Evolutionary conservation across 2,113 vertebrate species (phyloP).

Genomic region (Cephalopterus ornatus): DNA sequence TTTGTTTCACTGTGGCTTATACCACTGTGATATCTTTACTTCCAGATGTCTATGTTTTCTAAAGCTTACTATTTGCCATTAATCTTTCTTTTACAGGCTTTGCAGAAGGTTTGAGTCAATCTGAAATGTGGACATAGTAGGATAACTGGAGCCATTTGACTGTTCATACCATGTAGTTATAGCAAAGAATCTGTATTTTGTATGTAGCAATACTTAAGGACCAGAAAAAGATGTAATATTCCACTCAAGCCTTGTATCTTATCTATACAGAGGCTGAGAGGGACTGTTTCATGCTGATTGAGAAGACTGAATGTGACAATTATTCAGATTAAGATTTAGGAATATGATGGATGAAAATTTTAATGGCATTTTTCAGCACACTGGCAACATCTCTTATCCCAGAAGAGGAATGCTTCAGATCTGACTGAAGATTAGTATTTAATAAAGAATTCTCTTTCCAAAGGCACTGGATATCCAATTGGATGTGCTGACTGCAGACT

Average conservation of each 20-base stretch:
- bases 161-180: not conserved
- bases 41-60: constrained; percentile 58
- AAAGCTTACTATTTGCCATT: constrained; percentile 41
- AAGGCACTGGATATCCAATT: not conserved
- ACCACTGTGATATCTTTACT: constrained; percentile 42
- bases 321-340: constrained; percentile 9
- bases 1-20: constrained; percentile 50
- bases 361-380: not conserved
- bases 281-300: not conserved
- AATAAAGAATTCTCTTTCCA: not conserved
- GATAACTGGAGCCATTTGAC: constrained; percentile 1
- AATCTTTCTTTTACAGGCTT: constrained; percentile 40
- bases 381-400: not conserved
- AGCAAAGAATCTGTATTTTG: not conserved
- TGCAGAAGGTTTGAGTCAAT: constrained; percentile 1
- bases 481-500: not conserved
- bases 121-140: not conserved
- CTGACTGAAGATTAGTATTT: constrained; percentile 6
- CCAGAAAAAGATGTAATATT: not conserved
- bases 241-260: not conserved
- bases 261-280: not conserved
- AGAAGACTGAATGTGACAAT: not conserved
- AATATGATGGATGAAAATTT: not conserved
- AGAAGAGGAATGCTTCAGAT: not conserved
- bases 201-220: not conserved